Percentiles rank a stretch among this genome's conserved stretches.
Conservation (phyloP, 2,113 vertebrate species). For the Setophaga kirtlandii region DNA sequence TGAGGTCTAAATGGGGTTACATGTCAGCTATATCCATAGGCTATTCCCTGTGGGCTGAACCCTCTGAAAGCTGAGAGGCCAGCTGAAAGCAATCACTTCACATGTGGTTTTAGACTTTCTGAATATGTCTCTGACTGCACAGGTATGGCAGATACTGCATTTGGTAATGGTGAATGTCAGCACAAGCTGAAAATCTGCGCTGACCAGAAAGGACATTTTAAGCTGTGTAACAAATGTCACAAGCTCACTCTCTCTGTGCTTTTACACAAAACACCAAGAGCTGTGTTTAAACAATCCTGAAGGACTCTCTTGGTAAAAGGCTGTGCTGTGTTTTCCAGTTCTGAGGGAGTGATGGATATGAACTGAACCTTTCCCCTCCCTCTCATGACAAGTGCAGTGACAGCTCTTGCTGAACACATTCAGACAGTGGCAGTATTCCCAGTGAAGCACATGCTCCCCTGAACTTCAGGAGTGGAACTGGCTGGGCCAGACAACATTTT, state of each 20-base stretch:
- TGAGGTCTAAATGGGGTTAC: neutral
- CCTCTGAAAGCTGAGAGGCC: neutral
- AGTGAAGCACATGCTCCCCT: neutral
- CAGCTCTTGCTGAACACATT: neutral
- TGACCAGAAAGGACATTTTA: neutral
- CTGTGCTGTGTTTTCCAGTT: neutral
- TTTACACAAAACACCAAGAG: neutral
- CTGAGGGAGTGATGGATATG: rapidly evolving
- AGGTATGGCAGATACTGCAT: neutral
- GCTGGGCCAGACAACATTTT: neutral
- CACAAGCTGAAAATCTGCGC: neutral
- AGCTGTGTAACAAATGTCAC: neutral
- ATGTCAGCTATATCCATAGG: neutral
- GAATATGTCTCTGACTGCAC: neutral
- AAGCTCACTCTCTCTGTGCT: neutral
- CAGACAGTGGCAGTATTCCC: neutral
- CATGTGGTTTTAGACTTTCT: neutral
- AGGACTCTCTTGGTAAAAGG: neutral
- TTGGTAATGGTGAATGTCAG: neutral
- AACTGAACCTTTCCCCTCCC: neutral
- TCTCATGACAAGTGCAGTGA: neutral
- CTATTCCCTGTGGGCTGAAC: neutral
- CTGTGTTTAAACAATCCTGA: neutral
- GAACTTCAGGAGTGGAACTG: neutral
- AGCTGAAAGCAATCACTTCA: neutral